Conservation (phyloP, 1,140 invertebrate genomes). For the Cydia strobilella region DNA sequence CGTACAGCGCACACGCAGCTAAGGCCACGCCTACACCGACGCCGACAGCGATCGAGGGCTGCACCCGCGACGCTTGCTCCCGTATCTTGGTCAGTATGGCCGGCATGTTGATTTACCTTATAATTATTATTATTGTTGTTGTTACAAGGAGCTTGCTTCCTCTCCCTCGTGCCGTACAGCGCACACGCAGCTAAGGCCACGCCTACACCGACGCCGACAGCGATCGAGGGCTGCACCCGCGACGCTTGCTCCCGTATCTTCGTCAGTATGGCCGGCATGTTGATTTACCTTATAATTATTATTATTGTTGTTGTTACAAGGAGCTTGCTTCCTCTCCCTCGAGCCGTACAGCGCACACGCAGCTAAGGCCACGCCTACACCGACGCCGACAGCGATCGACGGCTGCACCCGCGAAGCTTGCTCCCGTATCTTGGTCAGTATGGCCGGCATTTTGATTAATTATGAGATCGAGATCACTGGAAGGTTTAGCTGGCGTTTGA, state of each 20-base stretch:
- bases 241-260: slow-evolving; percentile 73
- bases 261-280: slow-evolving; percentile 72
- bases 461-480: slow-evolving; percentile 14
- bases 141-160: slow-evolving; percentile 64
- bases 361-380: slow-evolving; percentile 68
- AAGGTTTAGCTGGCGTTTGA: background rate
- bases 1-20: slow-evolving; percentile 73
- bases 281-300: slow-evolving; percentile 75
- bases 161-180: slow-evolving; percentile 66
- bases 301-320: slow-evolving; percentile 68
- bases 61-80: slow-evolving; percentile 74
- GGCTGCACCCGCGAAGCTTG: slow-evolving; percentile 78
- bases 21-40: slow-evolving; percentile 75
- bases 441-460: slow-evolving; percentile 68
- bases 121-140: slow-evolving; percentile 75
- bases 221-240: slow-evolving; percentile 80
- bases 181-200: slow-evolving; percentile 75
- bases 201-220: slow-evolving; percentile 78
- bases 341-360: slow-evolving; percentile 73
- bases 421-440: slow-evolving; percentile 70
- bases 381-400: slow-evolving; percentile 81
- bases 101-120: slow-evolving; percentile 52
- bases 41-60: slow-evolving; percentile 81
- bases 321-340: slow-evolving; percentile 65
- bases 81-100: slow-evolving; percentile 41